Evolutionary conservation across 2,888 invertebrate species (phyloP).

Genomic region (Hylaea fasciaria): DNA sequence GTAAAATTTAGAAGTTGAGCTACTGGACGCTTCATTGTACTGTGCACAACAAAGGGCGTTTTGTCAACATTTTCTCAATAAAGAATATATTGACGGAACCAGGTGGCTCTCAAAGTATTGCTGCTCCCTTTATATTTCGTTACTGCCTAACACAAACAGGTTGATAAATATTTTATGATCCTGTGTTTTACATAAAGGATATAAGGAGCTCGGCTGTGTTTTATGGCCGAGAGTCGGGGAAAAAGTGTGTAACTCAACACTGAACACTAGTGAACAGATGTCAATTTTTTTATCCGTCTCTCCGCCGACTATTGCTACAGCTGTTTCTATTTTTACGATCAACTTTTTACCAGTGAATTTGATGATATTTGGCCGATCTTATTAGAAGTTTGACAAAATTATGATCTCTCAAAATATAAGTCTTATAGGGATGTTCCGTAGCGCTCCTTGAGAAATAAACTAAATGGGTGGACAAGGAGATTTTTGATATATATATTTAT

Average conservation of each 20-base stretch:
- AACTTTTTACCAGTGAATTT: too few species aligned
- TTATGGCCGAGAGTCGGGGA: conserved; percentile 13
- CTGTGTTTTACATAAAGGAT: conserved; percentile 27
- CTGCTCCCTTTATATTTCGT: conserved; percentile 25
- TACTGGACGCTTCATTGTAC: conserved; percentile 1
- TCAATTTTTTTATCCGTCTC: too few species aligned
- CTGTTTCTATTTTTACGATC: conserved; percentile 3
- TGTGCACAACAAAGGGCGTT: conserved; percentile 16
- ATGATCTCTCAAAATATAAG: too few species aligned
- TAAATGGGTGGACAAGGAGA: too few species aligned
- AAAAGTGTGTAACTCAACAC: background rate
- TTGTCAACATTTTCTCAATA: conserved; percentile 28
- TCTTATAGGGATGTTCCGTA: too few species aligned
- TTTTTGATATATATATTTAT: too few species aligned
- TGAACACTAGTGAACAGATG: too few species aligned
- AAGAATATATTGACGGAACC: conserved; percentile 26
- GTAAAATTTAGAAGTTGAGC: too few species aligned
- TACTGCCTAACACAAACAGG: conserved; percentile 19
- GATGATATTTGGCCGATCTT: too few species aligned
- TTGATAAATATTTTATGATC: conserved; percentile 29
- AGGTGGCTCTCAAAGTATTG: conserved; percentile 24
- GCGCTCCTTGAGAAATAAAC: too few species aligned
- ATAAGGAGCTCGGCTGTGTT: conserved; percentile 17
- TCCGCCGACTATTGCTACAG: background rate
- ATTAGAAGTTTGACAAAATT: too few species aligned